Percentiles rank a stretch among this genome's conserved stretches.
phyloP scores from a whole-genome alignment of 2,797 vertebrate species.

The Morelia viridis region DNA sequence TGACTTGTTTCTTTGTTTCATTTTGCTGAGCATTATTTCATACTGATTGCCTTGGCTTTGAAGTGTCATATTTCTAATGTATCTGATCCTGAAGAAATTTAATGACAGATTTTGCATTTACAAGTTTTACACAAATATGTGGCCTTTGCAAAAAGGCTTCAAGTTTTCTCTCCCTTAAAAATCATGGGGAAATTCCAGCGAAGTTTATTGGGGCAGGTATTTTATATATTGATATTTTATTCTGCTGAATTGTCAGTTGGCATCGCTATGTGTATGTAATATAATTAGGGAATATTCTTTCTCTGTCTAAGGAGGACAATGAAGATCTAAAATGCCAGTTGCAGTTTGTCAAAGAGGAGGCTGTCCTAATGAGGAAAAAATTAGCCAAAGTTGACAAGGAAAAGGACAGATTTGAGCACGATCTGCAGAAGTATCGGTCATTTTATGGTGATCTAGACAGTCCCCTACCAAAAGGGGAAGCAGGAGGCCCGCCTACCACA shows the following conservation, averaged over 20 bases:
- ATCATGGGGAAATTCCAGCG: not conserved
- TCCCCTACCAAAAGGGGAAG: constrained; percentile 95
- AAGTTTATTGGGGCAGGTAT: not conserved
- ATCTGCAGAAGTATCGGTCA: constrained; percentile 94
- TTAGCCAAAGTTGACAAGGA: constrained; percentile 99
- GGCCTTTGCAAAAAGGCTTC: not conserved
- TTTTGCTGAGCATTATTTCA: not conserved
- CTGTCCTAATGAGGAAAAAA: constrained; percentile 95
- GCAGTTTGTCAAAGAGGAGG: constrained; percentile 96
- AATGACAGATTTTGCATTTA: not conserved
- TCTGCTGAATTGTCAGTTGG: constrained; percentile 3
- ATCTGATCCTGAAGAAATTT: not conserved
- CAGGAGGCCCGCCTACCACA: constrained; percentile 93
- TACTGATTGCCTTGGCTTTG: not conserved
- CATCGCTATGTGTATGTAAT: constrained; percentile 2
- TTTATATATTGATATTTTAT: too few relatives aligned
- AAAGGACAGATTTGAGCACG: constrained; percentile 94
- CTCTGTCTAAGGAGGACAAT: constrained; percentile 85
- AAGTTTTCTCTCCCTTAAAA: not conserved
- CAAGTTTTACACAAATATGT: not conserved
- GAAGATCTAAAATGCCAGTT: constrained; percentile 97
- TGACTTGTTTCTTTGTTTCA: constrained; percentile 11
- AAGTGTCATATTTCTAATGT: not conserved
- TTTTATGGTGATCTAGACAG: constrained; percentile 98
- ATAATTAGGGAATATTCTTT: constrained; percentile 39